Base-by-base conservation (phyloP, 2,797 vertebrate genomes). In the Tamandua tetradactyla region DNA sequence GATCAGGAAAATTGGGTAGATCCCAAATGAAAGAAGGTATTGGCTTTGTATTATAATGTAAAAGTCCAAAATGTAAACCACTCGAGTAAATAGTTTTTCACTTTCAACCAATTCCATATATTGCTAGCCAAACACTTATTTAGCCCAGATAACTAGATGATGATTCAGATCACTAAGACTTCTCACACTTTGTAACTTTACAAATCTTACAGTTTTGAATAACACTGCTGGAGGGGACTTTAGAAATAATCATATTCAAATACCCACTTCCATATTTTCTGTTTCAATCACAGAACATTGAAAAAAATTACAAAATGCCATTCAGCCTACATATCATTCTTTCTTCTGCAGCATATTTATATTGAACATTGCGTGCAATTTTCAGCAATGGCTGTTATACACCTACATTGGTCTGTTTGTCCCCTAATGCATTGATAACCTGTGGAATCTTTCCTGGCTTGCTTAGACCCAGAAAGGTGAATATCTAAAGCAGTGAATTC, bases 21-120 rank as follows among this genome's bases (percentile, higher is more conserved):
- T 42, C 12, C 61, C 42, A 4, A 88, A 90, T 82, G 79, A 86
- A 72, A 94, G 17, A 88, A 2, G 3, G 74, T 44, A 69, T 68
- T 93, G 32, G 27, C 57, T 92, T 88, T 86, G 47, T 32, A 47
- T 82, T 83, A 40, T 87, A 76, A 82, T 62, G 30, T 69, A 82
- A 88, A 84, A 0, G 57, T 89, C 18, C 42, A 89, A 92, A 93
- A 75, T 78, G 30, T 47, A 11, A 44, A n/a, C 11, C 23, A 87
- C 59, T 66, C 15, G 1, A 44, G 17, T 69, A 88, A 30, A 52
- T 79, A 80, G 8, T 72, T 69, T 69, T 66, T 91, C 32, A 66
- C 40, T 84, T 76, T 78, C 30, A 83, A 72, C 0, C 27, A 76
- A 80, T 30, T 91, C 44, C 27, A 62, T 88, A 14, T 80, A 32